These are phyloP conservation scores for Rhea americana DNA, from an alignment of 2,113 vertebrate species.

Conservation along the genomic window DNA sequence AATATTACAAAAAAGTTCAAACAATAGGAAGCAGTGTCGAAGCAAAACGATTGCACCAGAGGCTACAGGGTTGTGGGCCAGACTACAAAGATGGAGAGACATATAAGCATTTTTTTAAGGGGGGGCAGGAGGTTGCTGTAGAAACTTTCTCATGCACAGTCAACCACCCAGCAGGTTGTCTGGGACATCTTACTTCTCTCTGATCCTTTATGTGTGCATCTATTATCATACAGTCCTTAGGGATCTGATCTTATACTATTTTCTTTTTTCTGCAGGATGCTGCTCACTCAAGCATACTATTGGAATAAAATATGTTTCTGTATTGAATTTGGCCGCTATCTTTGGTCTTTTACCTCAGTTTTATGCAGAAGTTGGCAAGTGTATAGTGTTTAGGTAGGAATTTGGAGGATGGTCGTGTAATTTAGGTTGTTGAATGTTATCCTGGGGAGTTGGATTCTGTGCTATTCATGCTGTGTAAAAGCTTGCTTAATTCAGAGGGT, in stretches of 20 bases:
- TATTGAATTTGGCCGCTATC: neutral
- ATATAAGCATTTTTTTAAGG: neutral
- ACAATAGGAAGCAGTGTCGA: neutral
- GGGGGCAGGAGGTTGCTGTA: neutral
- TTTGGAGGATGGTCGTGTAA: neutral
- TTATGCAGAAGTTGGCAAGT: neutral
- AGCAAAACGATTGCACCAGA: neutral
- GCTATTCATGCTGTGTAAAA: neutral
- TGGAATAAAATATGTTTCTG: neutral
- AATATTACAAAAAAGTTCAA: neutral
- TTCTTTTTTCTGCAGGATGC: neutral
- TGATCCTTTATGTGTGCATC: accelerated
- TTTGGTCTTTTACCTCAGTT: neutral
- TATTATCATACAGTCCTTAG: neutral
- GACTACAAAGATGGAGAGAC: neutral
- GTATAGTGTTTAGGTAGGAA: neutral
- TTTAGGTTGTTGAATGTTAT: neutral
- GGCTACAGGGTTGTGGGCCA: too few relatives aligned
- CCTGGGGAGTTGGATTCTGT: neutral
- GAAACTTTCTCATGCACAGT: neutral
- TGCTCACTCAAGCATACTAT: neutral
- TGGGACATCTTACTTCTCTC: neutral
- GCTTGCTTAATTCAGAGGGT: neutral
- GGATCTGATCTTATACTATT: neutral
- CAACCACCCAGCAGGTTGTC: neutral